These are phyloP conservation scores for Brenthis daphne DNA, from an alignment of 2,888 invertebrate genomes.

Conservation along the genomic window DNA sequence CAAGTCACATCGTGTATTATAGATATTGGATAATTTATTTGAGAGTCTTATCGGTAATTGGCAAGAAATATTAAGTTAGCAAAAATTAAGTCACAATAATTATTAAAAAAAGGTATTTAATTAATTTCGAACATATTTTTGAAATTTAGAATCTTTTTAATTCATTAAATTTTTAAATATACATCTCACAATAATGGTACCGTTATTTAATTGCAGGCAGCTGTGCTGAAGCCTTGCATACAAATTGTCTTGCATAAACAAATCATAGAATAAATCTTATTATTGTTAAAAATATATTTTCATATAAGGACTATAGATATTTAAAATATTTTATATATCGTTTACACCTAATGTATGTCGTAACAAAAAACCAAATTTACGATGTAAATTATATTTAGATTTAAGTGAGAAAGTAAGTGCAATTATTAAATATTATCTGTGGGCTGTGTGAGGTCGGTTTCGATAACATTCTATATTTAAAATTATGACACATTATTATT, in stretches of 20 bases:
- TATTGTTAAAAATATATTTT: constrained; percentile 14
- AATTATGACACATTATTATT: constrained; percentile 1
- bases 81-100: too few relatives aligned
- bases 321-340: constrained; percentile 15
- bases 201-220: constrained; percentile 21
- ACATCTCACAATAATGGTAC: neutral
- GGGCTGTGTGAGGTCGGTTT: constrained; percentile 24
- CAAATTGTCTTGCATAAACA: constrained; percentile 1
- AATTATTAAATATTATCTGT: constrained; percentile 18
- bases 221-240: constrained; percentile 21
- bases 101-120: too few relatives aligned
- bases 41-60: too few relatives aligned
- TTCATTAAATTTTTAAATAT: neutral
- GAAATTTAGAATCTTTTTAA: too few relatives aligned
- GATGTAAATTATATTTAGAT: constrained; percentile 21
- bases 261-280: constrained; percentile 16
- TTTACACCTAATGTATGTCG: constrained; percentile 5
- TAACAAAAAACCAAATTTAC: constrained; percentile 19
- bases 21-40: too few relatives aligned
- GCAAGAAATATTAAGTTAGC: too few relatives aligned
- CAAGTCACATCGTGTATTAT: too few relatives aligned
- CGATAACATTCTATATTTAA: constrained; percentile 10
- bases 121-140: too few relatives aligned
- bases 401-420: constrained; percentile 21
- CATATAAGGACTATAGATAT: neutral